Evolutionary conservation across 2,797 vertebrate species (phyloP).

Genomic region (Avahi laniger): DNA sequence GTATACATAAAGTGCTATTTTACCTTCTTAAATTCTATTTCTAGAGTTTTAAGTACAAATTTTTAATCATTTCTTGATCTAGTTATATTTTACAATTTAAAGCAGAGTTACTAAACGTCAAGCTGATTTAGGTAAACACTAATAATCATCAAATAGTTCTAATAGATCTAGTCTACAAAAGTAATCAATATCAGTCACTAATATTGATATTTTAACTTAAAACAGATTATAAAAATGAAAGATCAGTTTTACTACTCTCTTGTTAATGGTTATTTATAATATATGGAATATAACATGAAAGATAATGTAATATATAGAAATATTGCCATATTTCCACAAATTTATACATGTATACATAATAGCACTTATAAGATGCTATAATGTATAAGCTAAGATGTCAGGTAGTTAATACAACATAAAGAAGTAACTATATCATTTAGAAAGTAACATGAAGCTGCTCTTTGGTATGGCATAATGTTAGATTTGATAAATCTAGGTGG

Average conservation of each 20-base stretch:
- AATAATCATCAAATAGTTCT: not conserved
- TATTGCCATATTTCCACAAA: not conserved
- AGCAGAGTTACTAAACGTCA: not conserved
- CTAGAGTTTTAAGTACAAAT: conserved; percentile 2
- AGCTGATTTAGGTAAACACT: not conserved
- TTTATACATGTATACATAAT: not conserved
- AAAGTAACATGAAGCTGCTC: not conserved
- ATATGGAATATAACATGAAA: not conserved
- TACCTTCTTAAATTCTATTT: conserved; percentile 50
- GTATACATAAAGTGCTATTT: not conserved
- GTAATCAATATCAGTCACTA: not conserved
- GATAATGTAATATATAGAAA: not conserved
- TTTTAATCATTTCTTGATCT: conserved; percentile 39
- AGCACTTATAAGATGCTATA: not conserved
- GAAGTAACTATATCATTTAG: not conserved
- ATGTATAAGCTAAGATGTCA: not conserved
- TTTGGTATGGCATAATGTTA: not conserved
- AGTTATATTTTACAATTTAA: not conserved
- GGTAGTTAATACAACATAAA: not conserved
- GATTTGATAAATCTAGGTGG: not conserved
- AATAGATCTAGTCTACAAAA: not conserved
- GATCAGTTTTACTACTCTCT: not conserved
- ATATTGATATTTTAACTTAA: not conserved
- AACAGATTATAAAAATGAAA: conserved; percentile 38
- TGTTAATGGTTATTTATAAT: not conserved